Conservation (phyloP, 2,888 invertebrate genomes). For the Adelognathus sp. region DNA sequence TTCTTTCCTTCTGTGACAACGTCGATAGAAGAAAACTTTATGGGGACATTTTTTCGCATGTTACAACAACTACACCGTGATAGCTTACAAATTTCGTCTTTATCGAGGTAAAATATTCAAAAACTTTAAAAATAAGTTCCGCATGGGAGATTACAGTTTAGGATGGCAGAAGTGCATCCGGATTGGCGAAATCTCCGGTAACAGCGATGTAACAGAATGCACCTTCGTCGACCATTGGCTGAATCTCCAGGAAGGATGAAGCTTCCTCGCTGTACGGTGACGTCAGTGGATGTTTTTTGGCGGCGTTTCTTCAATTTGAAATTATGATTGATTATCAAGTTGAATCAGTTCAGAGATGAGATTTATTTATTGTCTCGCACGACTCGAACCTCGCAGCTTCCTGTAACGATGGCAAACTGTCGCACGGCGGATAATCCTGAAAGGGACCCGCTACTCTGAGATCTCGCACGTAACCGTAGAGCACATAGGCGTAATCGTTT, state of each 20-base stretch:
- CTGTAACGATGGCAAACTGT: slow-evolving; percentile 78
- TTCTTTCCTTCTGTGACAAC: neutral
- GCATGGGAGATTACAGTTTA: too few relatives aligned
- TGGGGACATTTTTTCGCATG: slow-evolving; percentile 15
- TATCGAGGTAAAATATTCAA: too few relatives aligned
- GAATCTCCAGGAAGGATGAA: slow-evolving; percentile 81
- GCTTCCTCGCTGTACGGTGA: slow-evolving; percentile 82
- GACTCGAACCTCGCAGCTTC: slow-evolving; percentile 77
- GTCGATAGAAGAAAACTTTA: slow-evolving; percentile 21
- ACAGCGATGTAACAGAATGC: slow-evolving; percentile 83
- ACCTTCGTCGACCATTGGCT: slow-evolving; percentile 82
- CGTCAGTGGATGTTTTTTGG: slow-evolving; percentile 80
- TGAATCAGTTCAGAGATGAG: neutral
- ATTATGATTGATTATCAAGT: neutral
- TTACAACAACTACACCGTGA: neutral
- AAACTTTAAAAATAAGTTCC: too few relatives aligned
- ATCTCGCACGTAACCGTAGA: slow-evolving; percentile 81
- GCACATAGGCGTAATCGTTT: slow-evolving; percentile 83
- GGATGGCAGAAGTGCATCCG: slow-evolving; percentile 65
- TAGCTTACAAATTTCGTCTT: neutral
- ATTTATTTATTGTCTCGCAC: neutral
- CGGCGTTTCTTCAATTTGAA: slow-evolving; percentile 62
- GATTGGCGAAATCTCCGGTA: slow-evolving; percentile 82
- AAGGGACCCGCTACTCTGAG: slow-evolving; percentile 82
- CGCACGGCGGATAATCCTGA: slow-evolving; percentile 80